Base-by-base conservation (phyloP, 2,113 vertebrate genomes). In the Conger conger region DNA sequence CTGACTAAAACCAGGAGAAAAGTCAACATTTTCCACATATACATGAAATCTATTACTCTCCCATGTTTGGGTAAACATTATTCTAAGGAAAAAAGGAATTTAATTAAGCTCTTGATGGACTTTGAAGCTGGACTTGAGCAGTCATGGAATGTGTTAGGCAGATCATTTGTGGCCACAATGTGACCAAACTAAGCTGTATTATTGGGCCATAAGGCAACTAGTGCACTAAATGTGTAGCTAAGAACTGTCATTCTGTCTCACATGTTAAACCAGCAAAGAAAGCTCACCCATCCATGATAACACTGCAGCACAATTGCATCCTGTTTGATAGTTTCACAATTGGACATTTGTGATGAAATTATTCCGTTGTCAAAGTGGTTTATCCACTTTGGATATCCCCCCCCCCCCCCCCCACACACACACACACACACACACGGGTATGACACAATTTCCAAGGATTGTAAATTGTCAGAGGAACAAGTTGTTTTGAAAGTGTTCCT, bases 401-500 rank as follows among this genome's bases (percentile, higher is more conserved):
- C 23, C 20, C 57, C 18, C 57, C 5, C 23, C 38, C 68, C 23
- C 18, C 9, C 60, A 68, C 20, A 42, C 40, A 42, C 40, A 9
- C 40, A 42, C 40, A 9, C 40, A 42, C 40, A 42, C 13, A 45
- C 45, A 78, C 60, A 33, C 54, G 76, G 76, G 42, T 60, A 53
- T 53, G 57, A 40, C 83, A 35, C 15, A 84, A 18, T 83, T 50
- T 45, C 13, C 23, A 45, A 27, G 36, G 60, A 45, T 40, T 20
- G 20, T 76, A 36, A n/a, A 20, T 76, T 40, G 23, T 60, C 20
- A 27, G 79, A 86, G 63, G 79, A 86, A 63, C 68, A 36, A 30
- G 60, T 42, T 76, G 42, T 50, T 50, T 50, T 50, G 63, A 86
- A 81, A 54, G 42, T 33, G 40, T n/a, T 27, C 45, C 33, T 82